Base-by-base conservation (phyloP, 2,888 invertebrate genomes). In the Drosophila phalerata region DNA sequence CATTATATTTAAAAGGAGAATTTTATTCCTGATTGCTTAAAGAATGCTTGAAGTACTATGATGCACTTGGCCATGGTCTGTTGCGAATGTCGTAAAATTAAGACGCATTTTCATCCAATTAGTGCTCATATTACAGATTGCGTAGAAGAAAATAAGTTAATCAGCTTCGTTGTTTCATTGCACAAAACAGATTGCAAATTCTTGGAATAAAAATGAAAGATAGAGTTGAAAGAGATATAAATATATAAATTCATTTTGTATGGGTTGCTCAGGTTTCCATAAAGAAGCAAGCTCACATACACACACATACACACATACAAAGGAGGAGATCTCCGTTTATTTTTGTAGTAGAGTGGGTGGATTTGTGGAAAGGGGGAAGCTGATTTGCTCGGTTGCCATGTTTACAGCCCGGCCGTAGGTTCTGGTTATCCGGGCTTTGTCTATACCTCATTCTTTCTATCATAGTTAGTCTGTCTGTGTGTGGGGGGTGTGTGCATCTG, bases 351-450 rank as follows among this genome's bases (percentile, higher is more conserved):
- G 10, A 9, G 17, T 13, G 40, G 11, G 15, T n/a, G 15, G 13
- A 30, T 22, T 22, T 32, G 32, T 42, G 19, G 22, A 40, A n/a
- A 6, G 48, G 60, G 25, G 25, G 9, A 34, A 43, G 40, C 43
- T 51, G 51, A 61, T 61, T 52, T 43, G 34, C 17, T 61, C 51
- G 42, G 60, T 51, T 51, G 42, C 60, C 51, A 61, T 61, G 51
- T 22, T 55, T 42, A 43, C 55, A 42, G 43, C 43, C 43, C 34
- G 43, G n/a, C n/a, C 22, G 11, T 56, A 56, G 43, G 43, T 32
- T 22, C 55, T 43, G 55, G 55, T 22, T 55, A 60, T 30, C 51
- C 40, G 22, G 32, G 32, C 1, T 32, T 1, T 32, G 32, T 43
- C n/a, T n/a, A 11, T 9, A 17, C 8, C 43, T 25, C 28, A 10